These are phyloP conservation scores for Chrysomallon squamiferum DNA, from an alignment of 1,140 invertebrate species.

Conservation along the genomic window DNA sequence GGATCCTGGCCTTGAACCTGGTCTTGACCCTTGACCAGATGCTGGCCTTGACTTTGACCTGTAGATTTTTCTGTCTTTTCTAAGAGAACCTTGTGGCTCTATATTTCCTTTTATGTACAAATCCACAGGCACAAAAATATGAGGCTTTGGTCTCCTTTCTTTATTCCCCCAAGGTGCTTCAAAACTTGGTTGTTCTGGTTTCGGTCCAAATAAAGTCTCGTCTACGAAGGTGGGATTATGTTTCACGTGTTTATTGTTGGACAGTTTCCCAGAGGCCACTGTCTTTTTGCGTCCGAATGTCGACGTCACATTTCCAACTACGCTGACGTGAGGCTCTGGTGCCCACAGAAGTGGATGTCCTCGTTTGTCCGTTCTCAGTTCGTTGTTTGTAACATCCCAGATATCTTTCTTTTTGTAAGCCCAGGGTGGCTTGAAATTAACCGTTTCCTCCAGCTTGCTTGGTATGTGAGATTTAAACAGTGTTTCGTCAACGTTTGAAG, in stretches of 20 bases:
- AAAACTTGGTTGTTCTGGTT: slow-evolving; percentile 45
- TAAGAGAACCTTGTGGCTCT: neutral
- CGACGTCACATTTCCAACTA: slow-evolving; percentile 4
- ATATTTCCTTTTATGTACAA: neutral
- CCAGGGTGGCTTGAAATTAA: slow-evolving; percentile 28
- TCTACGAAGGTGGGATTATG: slow-evolving; percentile 52
- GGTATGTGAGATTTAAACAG: slow-evolving; percentile 38
- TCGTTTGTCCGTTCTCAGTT: slow-evolving; percentile 16
- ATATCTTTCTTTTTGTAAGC: slow-evolving; percentile 18
- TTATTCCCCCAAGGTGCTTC: slow-evolving; percentile 47
- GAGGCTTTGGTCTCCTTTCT: slow-evolving; percentile 10
- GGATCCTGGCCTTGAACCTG: neutral
- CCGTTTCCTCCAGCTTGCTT: slow-evolving; percentile 10
- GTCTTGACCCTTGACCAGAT: neutral
- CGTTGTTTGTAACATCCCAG: slow-evolving; percentile 8
- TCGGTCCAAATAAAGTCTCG: slow-evolving; percentile 49
- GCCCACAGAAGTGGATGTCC: slow-evolving; percentile 38
- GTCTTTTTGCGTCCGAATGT: neutral
- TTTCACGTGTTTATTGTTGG: slow-evolving; percentile 30
- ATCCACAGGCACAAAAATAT: slow-evolving; percentile 20
- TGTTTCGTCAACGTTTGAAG: slow-evolving; percentile 42
- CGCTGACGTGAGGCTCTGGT: slow-evolving; percentile 21
- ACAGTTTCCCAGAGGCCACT: slow-evolving; percentile 8
- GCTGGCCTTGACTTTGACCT: neutral
- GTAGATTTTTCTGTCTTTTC: neutral